Conservation (phyloP, 2,113 vertebrate species). For the Rhea americana region DNA sequence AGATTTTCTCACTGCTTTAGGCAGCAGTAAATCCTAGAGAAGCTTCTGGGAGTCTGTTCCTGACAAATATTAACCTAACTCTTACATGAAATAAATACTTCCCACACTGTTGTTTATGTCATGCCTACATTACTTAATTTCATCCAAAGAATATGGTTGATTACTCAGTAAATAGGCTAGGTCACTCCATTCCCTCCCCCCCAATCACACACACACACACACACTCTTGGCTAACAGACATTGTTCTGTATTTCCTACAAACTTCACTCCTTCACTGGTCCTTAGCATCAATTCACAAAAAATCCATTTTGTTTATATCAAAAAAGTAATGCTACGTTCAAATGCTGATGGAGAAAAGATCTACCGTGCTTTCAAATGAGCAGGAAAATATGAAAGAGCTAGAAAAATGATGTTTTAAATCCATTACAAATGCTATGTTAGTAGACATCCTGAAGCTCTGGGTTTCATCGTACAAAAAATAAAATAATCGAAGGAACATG, state of each 20-base stretch:
- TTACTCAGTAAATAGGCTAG: background rate
- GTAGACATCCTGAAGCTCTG: background rate
- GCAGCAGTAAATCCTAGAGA: background rate
- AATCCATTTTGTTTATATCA: background rate
- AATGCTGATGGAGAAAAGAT: background rate
- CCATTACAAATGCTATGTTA: background rate
- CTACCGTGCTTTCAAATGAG: background rate
- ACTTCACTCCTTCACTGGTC: background rate
- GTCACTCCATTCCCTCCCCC: background rate
- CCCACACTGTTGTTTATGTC: background rate
- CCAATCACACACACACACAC: too few relatives aligned
- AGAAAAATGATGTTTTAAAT: background rate
- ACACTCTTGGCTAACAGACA: background rate
- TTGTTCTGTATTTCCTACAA: background rate
- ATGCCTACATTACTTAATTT: background rate
- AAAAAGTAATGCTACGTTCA: background rate
- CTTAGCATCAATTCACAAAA: background rate
- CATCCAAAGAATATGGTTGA: background rate
- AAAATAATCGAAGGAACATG: slow-evolving; percentile 19
- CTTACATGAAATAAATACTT: background rate
- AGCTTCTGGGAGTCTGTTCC: background rate
- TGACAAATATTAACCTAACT: background rate
- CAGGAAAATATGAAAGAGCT: background rate
- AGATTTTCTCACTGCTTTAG: background rate
- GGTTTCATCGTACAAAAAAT: background rate